Evolutionary conservation across 1,140 invertebrate species (phyloP), one percentile per base, ranked within the genome.

Genomic region (Nylanderia fulva): DNA sequence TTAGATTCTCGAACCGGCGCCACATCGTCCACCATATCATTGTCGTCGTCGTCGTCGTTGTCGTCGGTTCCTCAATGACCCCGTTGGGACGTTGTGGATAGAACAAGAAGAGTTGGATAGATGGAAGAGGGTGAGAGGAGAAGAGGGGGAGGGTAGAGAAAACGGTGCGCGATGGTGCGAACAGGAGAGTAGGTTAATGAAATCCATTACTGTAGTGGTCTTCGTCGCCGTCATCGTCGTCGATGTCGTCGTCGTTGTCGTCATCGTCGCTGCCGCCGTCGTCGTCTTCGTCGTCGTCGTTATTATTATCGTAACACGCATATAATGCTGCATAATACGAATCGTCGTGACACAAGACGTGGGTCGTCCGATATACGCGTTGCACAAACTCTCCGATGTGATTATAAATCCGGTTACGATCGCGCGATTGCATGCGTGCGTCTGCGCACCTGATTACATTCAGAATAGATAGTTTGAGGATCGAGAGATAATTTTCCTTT

Each of bases 221-320:
- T 82, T 79, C 66, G 54, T 82, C 64, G 33, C 29, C 71, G 71
- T 61, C 52, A 66, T 83, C 29, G 61, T 66, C 27, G 27, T 45
- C 36, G 72, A 13, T 13, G 48, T 52, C 11, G 56, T 77, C 45
- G 74, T 56, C 54, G 75, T 56, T 11, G 42, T 36, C 54, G 79
- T 24, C 24, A 56, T 63, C 60, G 72, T 29, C 39, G 18, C 24
- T 33, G n/a, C 56, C 58, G 42, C 29, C 24, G 21, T 58, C 45
- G 21, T 48, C 29, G 45, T 45, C 33, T 6, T 36, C 24, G 48
- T 45, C 29, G 36, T 69, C 64, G 88, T 92, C 84, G 88, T 91
- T 91, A 90, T 90, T 89, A 92, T 93, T 90, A 92, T 92, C 92
- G 90, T 90, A 90, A 91, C 87, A 86, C 88, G 89, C 92, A 84